Base-by-base conservation (phyloP, 2,797 vertebrate species). In the Channa striata region DNA sequence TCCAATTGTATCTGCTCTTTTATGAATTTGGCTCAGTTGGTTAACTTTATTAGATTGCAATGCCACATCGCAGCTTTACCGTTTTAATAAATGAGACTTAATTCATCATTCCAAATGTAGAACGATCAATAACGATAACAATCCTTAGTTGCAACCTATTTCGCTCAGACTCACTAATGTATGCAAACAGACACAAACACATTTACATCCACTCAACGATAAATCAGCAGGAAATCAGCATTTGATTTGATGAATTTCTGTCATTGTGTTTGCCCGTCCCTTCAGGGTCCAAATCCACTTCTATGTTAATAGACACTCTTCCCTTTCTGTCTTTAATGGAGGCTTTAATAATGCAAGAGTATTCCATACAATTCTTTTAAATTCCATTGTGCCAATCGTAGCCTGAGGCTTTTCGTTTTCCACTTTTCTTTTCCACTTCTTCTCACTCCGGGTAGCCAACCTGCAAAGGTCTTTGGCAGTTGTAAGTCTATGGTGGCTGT, bases 341-440 rank as follows among this genome's bases (percentile, higher is more conserved):
- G 19, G 34, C 21, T 81, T 90, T 84, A 89, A 91, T 89, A 90
- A 91, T 89, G 88, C 82, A 87, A 25, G 25, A 85, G 63, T 50
- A 78, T 87, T 83, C 69, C 78, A 80, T 72, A 80, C 74, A 83
- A 74, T 83, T 81, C 80, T 48, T 60, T 81, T 87, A 61, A 83
- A 89, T 80, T 86, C 78, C 77, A 83, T 77, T 81, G 87, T 73
- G 77, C 52, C 80, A 83, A 85, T 84, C 83, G 51, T 19, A 47
- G 80, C 88, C 79, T 0, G n/a, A 61, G 86, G 91, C 78, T 66
- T 82, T 74, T 72, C 54, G 61, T 46, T 40, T n/a, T 36, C 16
- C 20, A 6, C 36, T 12, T 37, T 37, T 37, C 11, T 37, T 12
- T 37, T 53, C 47, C 69, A 66, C 72, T 65, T 72, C 64, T 23